Evolutionary conservation across 2,797 vertebrate species (phyloP), one percentile per base, ranked within the genome.

Genomic region (Leuciscus waleckii): DNA sequence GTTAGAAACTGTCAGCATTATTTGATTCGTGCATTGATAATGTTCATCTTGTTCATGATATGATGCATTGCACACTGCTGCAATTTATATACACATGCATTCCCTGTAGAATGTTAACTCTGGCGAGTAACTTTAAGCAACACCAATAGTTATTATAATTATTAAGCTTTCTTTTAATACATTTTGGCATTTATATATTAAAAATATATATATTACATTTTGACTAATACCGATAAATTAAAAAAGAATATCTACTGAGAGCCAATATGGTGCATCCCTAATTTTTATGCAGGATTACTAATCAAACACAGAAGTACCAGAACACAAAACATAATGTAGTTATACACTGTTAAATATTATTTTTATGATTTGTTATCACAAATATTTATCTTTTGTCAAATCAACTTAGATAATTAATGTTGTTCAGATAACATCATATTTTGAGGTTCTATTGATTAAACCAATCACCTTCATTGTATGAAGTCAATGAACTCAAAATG

Each of bases 1-100:
- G 19, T 29, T 54, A 68, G 61, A 80, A 68, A 32, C 41, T 67
- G 19, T 80, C 79, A 51, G 63, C 19, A n/a, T 35, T 80, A 13
- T 80, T 79, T 63, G 70, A 35, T 49, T 35, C 0, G 7, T 49
- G 41, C 29, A 49, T 68, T 67, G 63, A 80, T 67, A 68, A 67
- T 68, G 0, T 80, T 80, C 19, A 80, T 67, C 63, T 80, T 49
- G 11, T 68, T 65, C 17, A 29, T n/a, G 43, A 68, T 68, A 14
- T 79, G 39, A 79, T 29, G n/a, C 26, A 79, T 29, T 79, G 39
- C 39, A 46, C 54, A 9, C 23, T 19, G 23, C 37, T 61, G 61
- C 5, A 46, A 63, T 79, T 63, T 43, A 65, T 65, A 46, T 13
- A 79, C 23, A 63, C 35, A 79, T 19, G 37, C 1, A 63, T 65